Evolutionary conservation across 2,888 invertebrate species (phyloP).

Genomic region (Callosobruchus maculatus): DNA sequence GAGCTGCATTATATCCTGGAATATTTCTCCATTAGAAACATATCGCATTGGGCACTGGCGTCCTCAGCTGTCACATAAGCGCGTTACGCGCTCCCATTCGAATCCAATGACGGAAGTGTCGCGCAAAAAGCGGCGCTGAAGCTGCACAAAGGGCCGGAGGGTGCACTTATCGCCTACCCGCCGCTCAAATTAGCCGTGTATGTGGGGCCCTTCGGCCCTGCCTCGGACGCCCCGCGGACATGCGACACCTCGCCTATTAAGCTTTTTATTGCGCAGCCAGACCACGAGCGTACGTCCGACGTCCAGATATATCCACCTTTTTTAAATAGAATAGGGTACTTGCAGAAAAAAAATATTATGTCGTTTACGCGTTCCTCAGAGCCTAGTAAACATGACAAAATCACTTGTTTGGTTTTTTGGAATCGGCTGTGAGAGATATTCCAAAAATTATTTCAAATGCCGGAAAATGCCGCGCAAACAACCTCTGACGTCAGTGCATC

Average conservation of each 20-base stretch:
- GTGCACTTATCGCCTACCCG: conserved; percentile 48
- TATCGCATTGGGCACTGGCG: background rate
- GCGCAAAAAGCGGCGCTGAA: conserved; percentile 35
- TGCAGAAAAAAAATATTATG: no score
- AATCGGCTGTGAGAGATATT: no score
- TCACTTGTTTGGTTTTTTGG: no score
- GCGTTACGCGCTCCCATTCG: conserved; percentile 32
- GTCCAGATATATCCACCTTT: background rate
- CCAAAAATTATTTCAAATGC: no score
- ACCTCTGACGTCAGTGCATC: no score
- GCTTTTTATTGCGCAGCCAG: conserved; percentile 47
- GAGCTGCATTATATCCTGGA: background rate
- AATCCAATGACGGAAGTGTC: conserved; percentile 46
- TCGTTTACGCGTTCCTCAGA: no score
- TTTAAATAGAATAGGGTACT: conserved; percentile 26
- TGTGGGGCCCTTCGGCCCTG: conserved; percentile 39
- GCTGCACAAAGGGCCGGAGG: conserved; percentile 31
- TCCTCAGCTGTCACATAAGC: conserved; percentile 18
- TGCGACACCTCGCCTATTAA: conserved; percentile 52
- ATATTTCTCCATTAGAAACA: background rate
- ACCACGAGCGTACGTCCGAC: background rate
- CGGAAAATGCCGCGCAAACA: no score
- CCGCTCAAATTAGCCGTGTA: conserved; percentile 49
- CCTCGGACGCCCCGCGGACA: conserved; percentile 44
- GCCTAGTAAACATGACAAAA: no score